Base-by-base conservation (phyloP, 2,888 invertebrate species). In the Tetrapedia diversipes region DNA sequence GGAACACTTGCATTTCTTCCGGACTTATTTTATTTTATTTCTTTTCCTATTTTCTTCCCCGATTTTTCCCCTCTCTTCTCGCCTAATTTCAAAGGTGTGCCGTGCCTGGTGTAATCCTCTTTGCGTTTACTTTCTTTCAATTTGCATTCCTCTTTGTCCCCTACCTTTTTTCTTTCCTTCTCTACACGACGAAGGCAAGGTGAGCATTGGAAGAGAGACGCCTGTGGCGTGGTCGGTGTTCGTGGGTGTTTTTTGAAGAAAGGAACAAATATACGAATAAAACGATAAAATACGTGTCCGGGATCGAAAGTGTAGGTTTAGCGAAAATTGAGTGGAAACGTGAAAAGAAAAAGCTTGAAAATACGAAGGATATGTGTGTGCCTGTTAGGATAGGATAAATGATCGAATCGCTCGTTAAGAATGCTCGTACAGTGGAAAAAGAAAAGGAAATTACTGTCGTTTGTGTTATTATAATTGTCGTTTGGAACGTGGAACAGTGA, bases 251-350 rank as follows among this genome's bases (percentile, higher is more conserved):
- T n/a, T n/a, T n/a, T n/a, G n/a, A n/a, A n/a, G n/a, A n/a, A 51
- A 34, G 29, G 37, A 22, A 47, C 32, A 24, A 34, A 47, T n/a
- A n/a, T n/a, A n/a, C 32, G 32, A 22, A 11, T 11, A 16, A 32
- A 24, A 60, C 16, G 22, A 32, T 51, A 8, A 54, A 53, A 56
- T 43, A 67, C 39, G 49, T 81, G 83, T 81, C 82, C 80, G 68
- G 71, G 73, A 79, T 80, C 72, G 84, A 86, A 86, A 86, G 85
- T 84, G 80, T 86, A 86, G 81, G 19, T 54, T 73, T 83, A 85
- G 78, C 29, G 43, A 43, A 56, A 75, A 22, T 45, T 60, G 24
- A 56, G 51, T 37, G 24, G 19, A 39, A 43, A 64, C 37, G 37
- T 11, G 22, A 32, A 39, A 34, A 37, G n/a, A 24, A 43, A 32